phyloP scores from a whole-genome alignment of 2,113 vertebrate species.

The Anser brachyrhynchus region DNA sequence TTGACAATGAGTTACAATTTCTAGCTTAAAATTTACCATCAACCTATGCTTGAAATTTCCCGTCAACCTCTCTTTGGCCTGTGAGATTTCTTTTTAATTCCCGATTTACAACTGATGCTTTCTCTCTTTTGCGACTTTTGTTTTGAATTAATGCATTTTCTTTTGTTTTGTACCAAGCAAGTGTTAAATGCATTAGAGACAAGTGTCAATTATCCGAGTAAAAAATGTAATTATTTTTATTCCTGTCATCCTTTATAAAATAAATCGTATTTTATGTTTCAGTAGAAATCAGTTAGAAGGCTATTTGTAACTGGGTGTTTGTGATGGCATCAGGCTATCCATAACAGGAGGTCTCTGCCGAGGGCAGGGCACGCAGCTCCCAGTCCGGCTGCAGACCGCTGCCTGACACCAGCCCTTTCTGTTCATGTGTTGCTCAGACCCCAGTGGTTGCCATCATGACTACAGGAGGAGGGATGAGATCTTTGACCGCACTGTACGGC shows the following conservation, averaged over 20 bases:
- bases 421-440: conserved; percentile 64
- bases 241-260: background rate
- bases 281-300: background rate
- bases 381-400: fast-evolving
- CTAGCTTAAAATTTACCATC: background rate
- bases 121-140: background rate
- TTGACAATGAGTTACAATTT: too few species aligned
- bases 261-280: background rate
- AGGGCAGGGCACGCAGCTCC: background rate
- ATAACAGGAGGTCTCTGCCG: background rate
- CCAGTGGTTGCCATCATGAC: conserved; percentile 85
- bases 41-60: background rate
- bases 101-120: background rate
- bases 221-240: background rate
- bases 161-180: background rate
- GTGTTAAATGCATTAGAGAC: background rate
- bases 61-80: fast-evolving
- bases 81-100: background rate
- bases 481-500: conserved; percentile 82
- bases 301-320: fast-evolving
- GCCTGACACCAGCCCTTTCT: background rate
- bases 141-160: background rate
- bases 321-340: background rate
- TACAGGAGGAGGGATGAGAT: conserved; percentile 86
- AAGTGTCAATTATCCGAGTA: background rate